Conservation (phyloP, 2,113 vertebrate genomes). For the Elaphurus davidianus region DNA sequence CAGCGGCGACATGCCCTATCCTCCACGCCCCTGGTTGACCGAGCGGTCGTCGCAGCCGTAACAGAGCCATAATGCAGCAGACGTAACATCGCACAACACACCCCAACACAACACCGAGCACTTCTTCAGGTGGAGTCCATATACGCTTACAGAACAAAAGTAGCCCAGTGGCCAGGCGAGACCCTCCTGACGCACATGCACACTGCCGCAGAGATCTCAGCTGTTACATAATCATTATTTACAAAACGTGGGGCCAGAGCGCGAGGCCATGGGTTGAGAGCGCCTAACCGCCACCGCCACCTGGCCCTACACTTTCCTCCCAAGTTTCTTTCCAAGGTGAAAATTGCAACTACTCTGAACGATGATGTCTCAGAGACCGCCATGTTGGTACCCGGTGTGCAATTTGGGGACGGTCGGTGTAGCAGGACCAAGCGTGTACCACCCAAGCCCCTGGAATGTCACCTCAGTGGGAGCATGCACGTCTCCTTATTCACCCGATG, state of each 20-base stretch:
- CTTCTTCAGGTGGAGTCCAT: background rate
- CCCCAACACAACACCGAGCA: fast-evolving
- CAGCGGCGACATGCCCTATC: fast-evolving
- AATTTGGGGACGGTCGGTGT: slow-evolving; percentile 49
- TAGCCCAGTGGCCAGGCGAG: background rate
- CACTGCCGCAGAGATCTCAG: background rate
- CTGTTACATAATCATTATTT: background rate
- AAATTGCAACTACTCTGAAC: slow-evolving; percentile 66
- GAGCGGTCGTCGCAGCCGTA: fast-evolving
- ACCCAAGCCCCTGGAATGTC: slow-evolving; percentile 14
- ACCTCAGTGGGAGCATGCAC: slow-evolving; percentile 26
- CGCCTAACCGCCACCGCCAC: background rate
- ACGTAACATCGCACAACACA: background rate
- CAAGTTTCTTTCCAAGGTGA: slow-evolving; percentile 68
- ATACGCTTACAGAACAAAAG: background rate
- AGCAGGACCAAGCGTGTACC: slow-evolving; percentile 54
- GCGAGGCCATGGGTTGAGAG: background rate
- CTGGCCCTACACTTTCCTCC: background rate
- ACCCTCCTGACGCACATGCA: background rate
- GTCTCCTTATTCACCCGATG: slow-evolving; percentile 50
- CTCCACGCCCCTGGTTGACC: fast-evolving
- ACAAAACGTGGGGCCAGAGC: background rate
- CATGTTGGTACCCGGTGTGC: slow-evolving; percentile 48
- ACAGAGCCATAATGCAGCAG: background rate
- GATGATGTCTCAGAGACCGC: slow-evolving; percentile 53